Evolutionary conservation across 2,888 invertebrate species (phyloP), one percentile per base, ranked within the genome.

Genomic region (Idaea aversata): DNA sequence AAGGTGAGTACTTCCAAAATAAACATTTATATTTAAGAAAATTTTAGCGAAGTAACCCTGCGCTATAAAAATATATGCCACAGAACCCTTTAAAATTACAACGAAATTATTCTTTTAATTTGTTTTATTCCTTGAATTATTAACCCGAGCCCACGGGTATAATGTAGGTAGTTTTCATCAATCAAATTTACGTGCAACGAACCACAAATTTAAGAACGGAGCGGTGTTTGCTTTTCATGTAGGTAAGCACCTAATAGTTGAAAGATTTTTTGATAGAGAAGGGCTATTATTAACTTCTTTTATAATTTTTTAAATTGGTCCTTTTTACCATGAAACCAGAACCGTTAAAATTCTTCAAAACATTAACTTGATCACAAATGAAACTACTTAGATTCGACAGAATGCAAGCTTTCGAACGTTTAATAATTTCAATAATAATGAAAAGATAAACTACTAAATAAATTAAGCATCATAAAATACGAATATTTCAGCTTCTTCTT

Each of bases 121-220:
- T 80, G 80, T 79, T 80, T 71, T 72, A 63, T 80, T 81, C 81
- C 82, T 81, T 81, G 79, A 83, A 85, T 80, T 80, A 82, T 78
- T 76, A 81, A 77, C 72, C 70, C 75, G 66, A 69, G 69, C 60
- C 64, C 61, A 61, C 62, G 57, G 73, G 78, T 74, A 25, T 25
- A 25, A 25, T 84, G 78, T 79, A 69, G 85, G 82, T 74, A 82
- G 77, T 75, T 79, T 83, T 79, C 85, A 87, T 88, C 84, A 87
- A 88, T 87, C 87, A 87, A 82, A 82, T 80, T 81, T 76, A 76
- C 79, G 65, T 77, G 71, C 72, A 74, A 75, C 64, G 68, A 69
- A 71, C 75, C 67, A 72, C 68, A 66, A 71, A n/a, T 71, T 72
- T 69, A 65, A 75, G 67, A 66, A 57, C 34, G 63, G 47, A 47